Evolutionary conservation across 2,113 vertebrate genomes (phyloP).

Genomic region (Ptychochromis oligacanthus): DNA sequence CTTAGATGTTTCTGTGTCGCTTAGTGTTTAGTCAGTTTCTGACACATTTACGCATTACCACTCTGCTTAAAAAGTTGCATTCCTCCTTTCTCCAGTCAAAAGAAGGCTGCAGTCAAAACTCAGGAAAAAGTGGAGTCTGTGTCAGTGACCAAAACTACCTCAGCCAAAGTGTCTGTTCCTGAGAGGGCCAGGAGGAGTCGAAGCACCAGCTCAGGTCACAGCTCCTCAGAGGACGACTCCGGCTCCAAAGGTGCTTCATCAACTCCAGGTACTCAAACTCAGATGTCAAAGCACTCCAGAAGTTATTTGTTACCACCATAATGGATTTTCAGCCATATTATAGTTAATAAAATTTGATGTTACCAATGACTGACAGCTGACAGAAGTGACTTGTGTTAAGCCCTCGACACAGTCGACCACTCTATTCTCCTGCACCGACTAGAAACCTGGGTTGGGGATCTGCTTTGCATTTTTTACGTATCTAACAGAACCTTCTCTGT

Average conservation of each 20-base stretch:
- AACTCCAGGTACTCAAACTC: slow-evolving; percentile 78
- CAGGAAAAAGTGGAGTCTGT: slow-evolving; percentile 81
- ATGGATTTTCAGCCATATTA: neutral
- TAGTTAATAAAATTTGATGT: too few species aligned
- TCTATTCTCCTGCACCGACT: too few species aligned
- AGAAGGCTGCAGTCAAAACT: slow-evolving; percentile 84
- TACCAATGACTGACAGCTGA: too few species aligned
- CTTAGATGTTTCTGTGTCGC: neutral
- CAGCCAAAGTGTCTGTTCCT: slow-evolving; percentile 81
- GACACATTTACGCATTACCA: neutral
- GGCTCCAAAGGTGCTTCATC: slow-evolving; percentile 81
- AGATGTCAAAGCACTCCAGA: neutral
- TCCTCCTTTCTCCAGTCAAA: slow-evolving; percentile 64
- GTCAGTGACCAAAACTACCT: slow-evolving; percentile 87
- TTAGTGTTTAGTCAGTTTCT: neutral
- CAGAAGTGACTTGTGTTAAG: too few species aligned
- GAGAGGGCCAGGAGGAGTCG: slow-evolving; percentile 70
- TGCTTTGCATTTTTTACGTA: too few species aligned
- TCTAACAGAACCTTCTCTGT: too few species aligned
- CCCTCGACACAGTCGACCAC: too few species aligned
- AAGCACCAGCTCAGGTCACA: slow-evolving; percentile 66
- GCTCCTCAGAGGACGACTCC: slow-evolving; percentile 83
- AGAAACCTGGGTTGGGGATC: too few species aligned
- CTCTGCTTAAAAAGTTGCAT: neutral
- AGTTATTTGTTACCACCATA: neutral